Evolutionary conservation across 2,113 vertebrate genomes (phyloP).

Genomic region (Gnathonemus echidnorhynchus): DNA sequence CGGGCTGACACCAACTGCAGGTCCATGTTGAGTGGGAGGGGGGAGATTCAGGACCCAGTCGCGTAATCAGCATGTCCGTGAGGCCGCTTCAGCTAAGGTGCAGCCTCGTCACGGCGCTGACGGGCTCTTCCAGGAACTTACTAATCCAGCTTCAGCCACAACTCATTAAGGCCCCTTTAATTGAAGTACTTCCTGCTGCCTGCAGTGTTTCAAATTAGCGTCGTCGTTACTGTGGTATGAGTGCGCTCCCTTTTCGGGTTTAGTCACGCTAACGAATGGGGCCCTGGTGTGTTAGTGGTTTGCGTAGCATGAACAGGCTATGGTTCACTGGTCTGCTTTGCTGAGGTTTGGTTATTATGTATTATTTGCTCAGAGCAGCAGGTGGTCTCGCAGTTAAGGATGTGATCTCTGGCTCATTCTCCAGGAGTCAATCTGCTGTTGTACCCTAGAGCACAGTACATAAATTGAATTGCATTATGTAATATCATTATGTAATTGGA

Average conservation of each 20-base stretch:
- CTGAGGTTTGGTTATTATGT: not conserved
- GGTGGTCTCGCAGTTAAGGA: constrained; percentile 7
- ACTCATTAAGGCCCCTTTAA: constrained; percentile 43
- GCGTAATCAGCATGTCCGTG: not conserved
- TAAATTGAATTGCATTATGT: not conserved
- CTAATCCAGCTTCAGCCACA: constrained; percentile 38
- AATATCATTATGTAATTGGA: not conserved
- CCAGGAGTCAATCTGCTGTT: not conserved
- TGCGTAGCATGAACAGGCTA: not conserved
- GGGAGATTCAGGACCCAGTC: not conserved
- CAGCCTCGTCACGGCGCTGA: not conserved
- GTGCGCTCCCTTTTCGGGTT: constrained; percentile 10
- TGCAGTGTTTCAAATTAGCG: constrained; percentile 35
- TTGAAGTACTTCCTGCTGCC: constrained; percentile 27
- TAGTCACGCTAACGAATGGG: constrained; percentile 15
- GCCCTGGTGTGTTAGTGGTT: not conserved
- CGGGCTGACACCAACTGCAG: constrained; percentile 33
- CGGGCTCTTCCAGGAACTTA: constrained; percentile 26
- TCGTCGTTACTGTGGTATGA: constrained; percentile 25
- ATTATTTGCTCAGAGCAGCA: constrained; percentile 6
- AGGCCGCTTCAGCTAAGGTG: not conserved
- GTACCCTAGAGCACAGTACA: not conserved
- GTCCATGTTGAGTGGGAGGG: not conserved
- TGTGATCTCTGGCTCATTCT: not conserved
- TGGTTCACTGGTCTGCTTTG: not conserved